Base-by-base conservation (phyloP, 92 coral and sea anemone genomes). In the Phenganax subtilis region DNA sequence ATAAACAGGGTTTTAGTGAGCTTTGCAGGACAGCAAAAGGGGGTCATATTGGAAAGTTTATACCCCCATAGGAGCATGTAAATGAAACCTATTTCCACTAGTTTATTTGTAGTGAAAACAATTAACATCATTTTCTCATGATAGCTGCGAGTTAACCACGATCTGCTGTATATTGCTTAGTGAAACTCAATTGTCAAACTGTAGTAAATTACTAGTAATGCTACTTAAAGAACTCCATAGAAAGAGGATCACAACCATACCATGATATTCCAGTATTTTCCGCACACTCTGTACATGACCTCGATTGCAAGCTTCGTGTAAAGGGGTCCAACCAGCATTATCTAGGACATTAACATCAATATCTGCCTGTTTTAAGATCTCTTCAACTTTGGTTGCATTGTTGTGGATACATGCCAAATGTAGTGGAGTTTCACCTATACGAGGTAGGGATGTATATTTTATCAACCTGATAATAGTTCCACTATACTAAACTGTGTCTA, bases 251-350 rank as follows among this genome's bases (percentile, higher is more conserved):
- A 85, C 25, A 86, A 86, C 73, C 84, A 60, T 54, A 79, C 83
- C 83, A 64, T 79, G 83, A 29, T 79, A 79, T 29, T 65, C 30
- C 25, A 94, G 86, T 56, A 94, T 84, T 84, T 90, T 97, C 85
- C 88, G 81, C 5, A 94, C 97, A 73, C 93, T 90, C 44, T 82
- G 65, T 53, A 84, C 70, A 68, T 90, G 55, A 31, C 98, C 98
- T 77, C 90, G 90, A 86, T 94, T 94, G 83, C 94, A 92, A 31
- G 98, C 97, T 82, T 94, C 98, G 77, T 94, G 98, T 53, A 94
- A 88, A 14, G 98, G 90, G 8, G 97, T 94, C 98, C 98, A 94
- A 14, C 96, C 98, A 20, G 96, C 96, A 76, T 92, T 44, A 77
- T 94, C 98, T 53, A 85, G 60, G 30, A 82, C 53, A 73, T 94